Conservation (phyloP, 2,113 vertebrate genomes). For the Pluvianellus socialis region DNA sequence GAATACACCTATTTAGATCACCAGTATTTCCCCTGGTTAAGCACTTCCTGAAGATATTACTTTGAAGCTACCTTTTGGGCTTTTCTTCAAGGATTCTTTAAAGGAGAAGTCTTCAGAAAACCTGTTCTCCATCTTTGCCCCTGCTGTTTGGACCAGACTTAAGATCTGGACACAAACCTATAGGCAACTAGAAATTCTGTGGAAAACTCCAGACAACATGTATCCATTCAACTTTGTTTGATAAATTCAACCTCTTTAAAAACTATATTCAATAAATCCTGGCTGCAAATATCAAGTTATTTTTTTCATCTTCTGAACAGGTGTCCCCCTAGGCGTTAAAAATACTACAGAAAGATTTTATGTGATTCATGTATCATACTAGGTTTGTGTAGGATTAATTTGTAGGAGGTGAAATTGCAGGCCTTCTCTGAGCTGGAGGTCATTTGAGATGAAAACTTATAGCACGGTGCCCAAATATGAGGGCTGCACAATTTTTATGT, state of each 20-base stretch:
- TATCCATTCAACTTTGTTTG: background rate
- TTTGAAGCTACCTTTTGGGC: background rate
- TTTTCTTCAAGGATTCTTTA: background rate
- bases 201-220: background rate
- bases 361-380: background rate
- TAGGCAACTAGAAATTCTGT: background rate
- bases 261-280: background rate
- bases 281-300: background rate
- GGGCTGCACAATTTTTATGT: background rate
- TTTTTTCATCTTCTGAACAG: background rate
- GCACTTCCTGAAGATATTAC: background rate
- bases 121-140: background rate
- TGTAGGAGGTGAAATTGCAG: background rate
- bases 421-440: background rate
- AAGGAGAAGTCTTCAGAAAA: background rate
- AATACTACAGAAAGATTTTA: conserved; percentile 12
- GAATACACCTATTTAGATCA: background rate
- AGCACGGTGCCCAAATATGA: background rate
- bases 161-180: background rate
- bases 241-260: background rate
- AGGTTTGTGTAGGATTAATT: conserved; percentile 1
- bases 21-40: background rate
- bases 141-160: background rate
- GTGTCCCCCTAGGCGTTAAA: background rate
- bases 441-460: conserved; percentile 5